A percentile compares a stretch with the other conserved stretches of the same genome.
phyloP scores from a whole-genome alignment of 2,113 vertebrate species.

The Tympanuchus pallidicinctus region DNA sequence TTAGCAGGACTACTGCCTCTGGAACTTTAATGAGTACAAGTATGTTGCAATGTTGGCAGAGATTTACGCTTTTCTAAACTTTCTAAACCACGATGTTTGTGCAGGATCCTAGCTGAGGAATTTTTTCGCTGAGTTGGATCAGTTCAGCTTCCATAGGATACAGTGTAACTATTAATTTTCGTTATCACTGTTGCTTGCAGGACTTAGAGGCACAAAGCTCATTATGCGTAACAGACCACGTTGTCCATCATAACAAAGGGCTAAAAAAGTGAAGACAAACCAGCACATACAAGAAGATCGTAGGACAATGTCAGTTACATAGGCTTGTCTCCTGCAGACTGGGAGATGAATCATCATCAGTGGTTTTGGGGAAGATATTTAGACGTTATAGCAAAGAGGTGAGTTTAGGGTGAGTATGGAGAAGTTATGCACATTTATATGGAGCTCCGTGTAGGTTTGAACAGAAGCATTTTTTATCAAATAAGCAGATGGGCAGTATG shows the following conservation, averaged over 20 bases:
- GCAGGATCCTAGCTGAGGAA: neutral
- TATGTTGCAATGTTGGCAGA: slow-evolving; percentile 1
- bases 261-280: neutral
- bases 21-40: slow-evolving; percentile 33
- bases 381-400: neutral
- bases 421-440: neutral
- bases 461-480: neutral
- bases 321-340: neutral
- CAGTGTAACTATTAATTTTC: neutral
- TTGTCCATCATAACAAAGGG: neutral
- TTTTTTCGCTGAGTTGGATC: neutral
- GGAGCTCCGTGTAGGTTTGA: neutral
- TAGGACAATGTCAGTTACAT: neutral
- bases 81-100: neutral
- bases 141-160: neutral
- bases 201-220: neutral
- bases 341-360: neutral
- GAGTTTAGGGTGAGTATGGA: neutral
- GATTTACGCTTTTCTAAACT: neutral
- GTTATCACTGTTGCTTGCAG: neutral
- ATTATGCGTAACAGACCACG: neutral
- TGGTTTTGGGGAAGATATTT: neutral
- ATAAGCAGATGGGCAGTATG: neutral
- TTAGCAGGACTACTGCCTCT: slow-evolving; percentile 39
- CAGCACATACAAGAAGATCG: neutral